Conservation (phyloP, 1,140 invertebrate species). For the Drosophila mauritiana region DNA sequence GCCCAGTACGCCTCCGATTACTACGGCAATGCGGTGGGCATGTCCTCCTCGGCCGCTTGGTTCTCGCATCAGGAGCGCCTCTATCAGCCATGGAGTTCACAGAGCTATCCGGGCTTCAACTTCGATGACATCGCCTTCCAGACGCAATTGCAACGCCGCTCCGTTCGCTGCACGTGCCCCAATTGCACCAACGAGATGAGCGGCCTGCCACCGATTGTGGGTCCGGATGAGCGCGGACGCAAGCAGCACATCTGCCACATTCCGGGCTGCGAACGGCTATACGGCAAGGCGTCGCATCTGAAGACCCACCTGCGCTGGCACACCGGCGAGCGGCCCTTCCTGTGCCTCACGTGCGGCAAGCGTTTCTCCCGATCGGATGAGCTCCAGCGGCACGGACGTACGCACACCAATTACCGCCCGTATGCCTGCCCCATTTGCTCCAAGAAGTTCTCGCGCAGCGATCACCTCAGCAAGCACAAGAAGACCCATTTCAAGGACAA, state of each 20-base stretch:
- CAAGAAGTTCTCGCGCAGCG: slow-evolving; percentile 93
- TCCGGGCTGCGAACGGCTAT: slow-evolving; percentile 95
- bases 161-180: slow-evolving; percentile 89
- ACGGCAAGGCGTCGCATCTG: slow-evolving; percentile 96
- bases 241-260: slow-evolving; percentile 95
- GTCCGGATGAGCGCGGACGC: slow-evolving; percentile 87
- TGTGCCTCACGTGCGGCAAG: slow-evolving; percentile 93
- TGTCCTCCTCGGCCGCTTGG: slow-evolving; percentile 71
- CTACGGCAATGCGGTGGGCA: slow-evolving; percentile 76
- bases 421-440: slow-evolving; percentile 90
- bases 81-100: slow-evolving; percentile 79
- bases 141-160: slow-evolving; percentile 84
- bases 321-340: slow-evolving; percentile 90
- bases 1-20: slow-evolving; percentile 81
- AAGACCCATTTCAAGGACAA: slow-evolving; percentile 89
- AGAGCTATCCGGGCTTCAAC: slow-evolving; percentile 77
- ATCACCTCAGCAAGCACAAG: slow-evolving; percentile 93
- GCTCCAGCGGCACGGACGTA: slow-evolving; percentile 91
- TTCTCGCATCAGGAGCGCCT: slow-evolving; percentile 80
- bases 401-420: slow-evolving; percentile 93
- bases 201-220: slow-evolving; percentile 86
- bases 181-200: slow-evolving; percentile 89
- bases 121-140: slow-evolving; percentile 83
- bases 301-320: slow-evolving; percentile 95
- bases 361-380: slow-evolving; percentile 95